Conservation (phyloP, 2,888 invertebrate species). For the Rhamnusium bicolor region DNA sequence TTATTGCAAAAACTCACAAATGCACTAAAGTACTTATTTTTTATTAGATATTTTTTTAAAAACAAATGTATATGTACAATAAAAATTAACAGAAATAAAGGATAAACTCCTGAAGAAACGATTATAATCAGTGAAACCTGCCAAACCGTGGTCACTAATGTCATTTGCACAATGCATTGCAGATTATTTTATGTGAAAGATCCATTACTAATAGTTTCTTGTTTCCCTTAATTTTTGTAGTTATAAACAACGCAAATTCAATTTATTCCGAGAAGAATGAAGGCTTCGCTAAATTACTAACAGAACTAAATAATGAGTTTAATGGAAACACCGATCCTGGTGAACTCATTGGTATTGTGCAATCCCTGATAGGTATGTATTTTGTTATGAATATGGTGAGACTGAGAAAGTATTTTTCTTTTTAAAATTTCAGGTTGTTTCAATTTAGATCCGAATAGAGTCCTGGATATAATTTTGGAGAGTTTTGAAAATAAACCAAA, state of each 20-base stretch:
- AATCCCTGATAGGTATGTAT: slow-evolving; percentile 88
- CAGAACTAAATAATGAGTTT: slow-evolving; percentile 92
- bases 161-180: no score
- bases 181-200: no score
- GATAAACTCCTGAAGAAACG: no score
- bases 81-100: no score
- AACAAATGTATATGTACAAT: no score
- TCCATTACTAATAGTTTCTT: no score
- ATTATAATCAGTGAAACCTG: no score
- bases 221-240: no score
- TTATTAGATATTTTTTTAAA: no score
- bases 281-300: slow-evolving; percentile 96
- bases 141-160: no score
- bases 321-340: slow-evolving; percentile 78
- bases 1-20: no score
- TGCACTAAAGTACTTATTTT: no score
- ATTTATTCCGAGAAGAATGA: slow-evolving; percentile 99
- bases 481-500: slow-evolving; percentile 93
- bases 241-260: slow-evolving; percentile 99
- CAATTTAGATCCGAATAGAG: slow-evolving; percentile 98
- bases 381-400: slow-evolving; percentile 11
- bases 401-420: slow-evolving; percentile 57
- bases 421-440: slow-evolving; percentile 87
- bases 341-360: slow-evolving; percentile 88
- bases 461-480: slow-evolving; percentile 95